Base-by-base conservation (phyloP, 2,888 invertebrate species). In the Tetanocera ferruginea region DNA sequence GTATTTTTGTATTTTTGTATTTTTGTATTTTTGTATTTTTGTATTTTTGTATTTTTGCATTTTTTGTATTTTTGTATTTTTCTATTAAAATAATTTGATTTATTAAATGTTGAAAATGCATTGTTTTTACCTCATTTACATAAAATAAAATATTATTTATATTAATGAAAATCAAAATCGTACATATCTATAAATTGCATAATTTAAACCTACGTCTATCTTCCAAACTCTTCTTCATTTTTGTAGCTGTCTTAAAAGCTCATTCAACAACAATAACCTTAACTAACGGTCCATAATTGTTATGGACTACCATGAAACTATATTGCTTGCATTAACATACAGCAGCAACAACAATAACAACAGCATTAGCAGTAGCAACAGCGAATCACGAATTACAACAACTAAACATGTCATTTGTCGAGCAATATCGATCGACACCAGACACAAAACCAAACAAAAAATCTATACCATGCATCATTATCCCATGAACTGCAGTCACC, bases 401-500 rank as follows among this genome's bases (percentile, higher is more conserved):
- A 28, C 64, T 23, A 52, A 66, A 52, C 52, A 74, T 74, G 74
- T 74, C 74, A 74, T 74, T 74, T 74, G 74, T 74, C 74, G 74
- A 74, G 57, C 74, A 74, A 74, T 51, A 74, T 74, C 74, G 74
- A 74, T 74, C 74, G 64, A 64, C 43, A 34, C 34, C 28, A 64
- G 1, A 14, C 64, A 64, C 37, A 37, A 72, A 37, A 31, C 51
- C 17, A 51, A 31, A 31, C 1, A 28, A 3, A 17, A 28, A 64
- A 64, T 31, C 25, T n/a, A 74, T 28, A 60, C 25, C 62, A 37
- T 69, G 69, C 51, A 69, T 69, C 25, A 49, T 64, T 51, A 64
- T 64, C 74, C 74, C 74, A 74, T 74, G 74, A 74, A 74, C 64
- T 43, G 66, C 37, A 64, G 64, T 74, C 74, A 74, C 74, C 74